A percentile compares a stretch with the other conserved stretches of the same genome.
These are phyloP conservation scores for Drosophila anomalata DNA, from an alignment of 2,888 invertebrate genomes.

Conservation along the genomic window DNA sequence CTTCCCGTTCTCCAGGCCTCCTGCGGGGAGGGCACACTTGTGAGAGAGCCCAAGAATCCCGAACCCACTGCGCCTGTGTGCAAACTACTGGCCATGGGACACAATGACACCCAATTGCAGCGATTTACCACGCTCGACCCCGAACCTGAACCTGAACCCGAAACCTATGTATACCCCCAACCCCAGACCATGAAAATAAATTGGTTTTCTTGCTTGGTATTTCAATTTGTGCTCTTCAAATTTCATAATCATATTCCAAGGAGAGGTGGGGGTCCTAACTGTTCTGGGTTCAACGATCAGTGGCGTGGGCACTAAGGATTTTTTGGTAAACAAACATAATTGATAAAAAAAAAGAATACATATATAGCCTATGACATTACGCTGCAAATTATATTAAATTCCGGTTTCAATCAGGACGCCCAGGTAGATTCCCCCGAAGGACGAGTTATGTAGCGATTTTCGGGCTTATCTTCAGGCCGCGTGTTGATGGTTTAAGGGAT, in stretches of 20 bases:
- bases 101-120: slow-evolving; percentile 36
- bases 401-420: not conserved
- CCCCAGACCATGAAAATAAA: slow-evolving; percentile 60
- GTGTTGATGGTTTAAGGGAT: slow-evolving; percentile 69
- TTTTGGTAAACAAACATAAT: not conserved
- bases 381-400: not conserved
- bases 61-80: slow-evolving; percentile 60
- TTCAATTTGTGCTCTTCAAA: slow-evolving; percentile 73
- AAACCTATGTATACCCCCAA: slow-evolving; percentile 3
- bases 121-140: slow-evolving; percentile 39
- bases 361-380: not conserved
- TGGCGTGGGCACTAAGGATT: not conserved
- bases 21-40: slow-evolving; percentile 31
- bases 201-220: slow-evolving; percentile 66
- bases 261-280: slow-evolving; percentile 2
- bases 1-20: slow-evolving; percentile 2
- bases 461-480: slow-evolving; percentile 55
- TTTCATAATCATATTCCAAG: slow-evolving; percentile 42
- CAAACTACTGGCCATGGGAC: slow-evolving; percentile 75
- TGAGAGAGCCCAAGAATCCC: slow-evolving; percentile 8
- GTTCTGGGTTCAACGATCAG: not conserved
- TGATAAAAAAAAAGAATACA: not conserved
- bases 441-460: slow-evolving; percentile 60
- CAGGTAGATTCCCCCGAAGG: slow-evolving; percentile 49
- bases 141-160: slow-evolving; percentile 7